Conservation (phyloP, 2,797 vertebrate genomes). For the Esox masquinongy region DNA sequence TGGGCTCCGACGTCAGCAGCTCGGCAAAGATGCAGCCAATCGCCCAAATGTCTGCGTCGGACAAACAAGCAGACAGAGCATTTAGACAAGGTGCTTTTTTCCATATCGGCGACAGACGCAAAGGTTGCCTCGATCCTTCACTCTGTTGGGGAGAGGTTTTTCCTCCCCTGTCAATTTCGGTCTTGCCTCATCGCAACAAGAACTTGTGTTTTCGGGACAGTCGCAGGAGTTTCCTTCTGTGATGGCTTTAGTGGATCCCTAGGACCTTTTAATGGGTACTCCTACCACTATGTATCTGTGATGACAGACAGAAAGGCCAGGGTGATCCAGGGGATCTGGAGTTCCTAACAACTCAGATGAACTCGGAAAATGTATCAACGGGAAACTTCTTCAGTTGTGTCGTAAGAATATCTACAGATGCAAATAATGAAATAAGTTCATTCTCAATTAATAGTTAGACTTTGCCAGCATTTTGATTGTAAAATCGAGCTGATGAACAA, state of each 20-base stretch:
- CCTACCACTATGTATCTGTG: neutral
- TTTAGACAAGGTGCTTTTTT: neutral
- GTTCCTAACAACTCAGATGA: no score
- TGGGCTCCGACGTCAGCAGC: slow-evolving; percentile 94
- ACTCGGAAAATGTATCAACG: no score
- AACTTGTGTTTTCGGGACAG: neutral
- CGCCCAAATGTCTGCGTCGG: slow-evolving; percentile 93
- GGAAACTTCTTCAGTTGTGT: no score
- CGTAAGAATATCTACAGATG: no score
- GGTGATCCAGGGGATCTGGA: no score
- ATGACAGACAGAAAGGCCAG: neutral
- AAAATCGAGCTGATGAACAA: no score
- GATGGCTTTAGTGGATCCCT: neutral
- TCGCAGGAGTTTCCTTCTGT: neutral
- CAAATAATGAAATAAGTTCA: no score
- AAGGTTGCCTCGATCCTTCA: neutral
- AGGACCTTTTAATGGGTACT: neutral
- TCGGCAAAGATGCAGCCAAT: slow-evolving; percentile 99
- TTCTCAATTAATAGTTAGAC: no score
- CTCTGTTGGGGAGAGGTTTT: neutral
- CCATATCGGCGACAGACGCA: neutral
- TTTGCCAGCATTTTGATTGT: no score
- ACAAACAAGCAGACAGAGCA: neutral
- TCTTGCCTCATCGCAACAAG: no score
- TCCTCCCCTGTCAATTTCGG: no score